Evolutionary conservation across 2,888 invertebrate species (phyloP).

Genomic region (Ypsolopha scabrella): DNA sequence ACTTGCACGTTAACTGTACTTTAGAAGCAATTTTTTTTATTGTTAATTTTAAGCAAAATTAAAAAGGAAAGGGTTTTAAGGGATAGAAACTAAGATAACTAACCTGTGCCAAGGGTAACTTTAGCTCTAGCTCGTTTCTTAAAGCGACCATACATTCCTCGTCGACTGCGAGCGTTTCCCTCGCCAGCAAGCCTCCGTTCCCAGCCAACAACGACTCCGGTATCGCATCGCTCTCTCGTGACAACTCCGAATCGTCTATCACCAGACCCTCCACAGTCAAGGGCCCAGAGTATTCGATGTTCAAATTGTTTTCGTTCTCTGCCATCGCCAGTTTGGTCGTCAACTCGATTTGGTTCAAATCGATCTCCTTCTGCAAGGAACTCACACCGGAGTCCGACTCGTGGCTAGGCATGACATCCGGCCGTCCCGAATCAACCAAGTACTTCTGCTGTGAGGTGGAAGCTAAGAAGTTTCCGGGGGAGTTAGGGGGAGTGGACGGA

Average conservation of each 20-base stretch:
- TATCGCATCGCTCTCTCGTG: slow-evolving; percentile 31
- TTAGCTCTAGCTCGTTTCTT: slow-evolving; percentile 76
- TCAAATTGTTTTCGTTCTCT: slow-evolving; percentile 64
- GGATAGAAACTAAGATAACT: slow-evolving; percentile 10
- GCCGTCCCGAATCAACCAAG: slow-evolving; percentile 34
- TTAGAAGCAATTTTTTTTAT: too few species aligned
- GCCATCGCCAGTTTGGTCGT: slow-evolving; percentile 61
- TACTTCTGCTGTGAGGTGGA: slow-evolving; percentile 50
- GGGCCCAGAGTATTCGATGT: slow-evolving; percentile 61
- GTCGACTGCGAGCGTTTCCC: slow-evolving; percentile 72
- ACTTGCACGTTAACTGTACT: too few species aligned
- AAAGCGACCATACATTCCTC: slow-evolving; percentile 79
- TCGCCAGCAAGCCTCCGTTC: slow-evolving; percentile 59
- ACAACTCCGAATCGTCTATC: slow-evolving; percentile 24
- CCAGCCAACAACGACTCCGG: slow-evolving; percentile 51
- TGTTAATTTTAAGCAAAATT: too few species aligned
- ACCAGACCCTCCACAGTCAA: slow-evolving; percentile 42
- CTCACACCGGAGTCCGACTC: slow-evolving; percentile 21
- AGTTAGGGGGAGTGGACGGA: slow-evolving; percentile 56
- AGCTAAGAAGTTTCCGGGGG: slow-evolving; percentile 49
- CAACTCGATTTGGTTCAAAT: slow-evolving; percentile 55
- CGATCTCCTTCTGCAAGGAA: slow-evolving; percentile 33
- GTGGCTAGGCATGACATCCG: slow-evolving; percentile 16
- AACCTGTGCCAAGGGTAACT: slow-evolving; percentile 77
- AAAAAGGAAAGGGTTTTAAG: not conserved